Conservation (phyloP, 2,113 vertebrate genomes). For the Rhinopithecus roxellana region DNA sequence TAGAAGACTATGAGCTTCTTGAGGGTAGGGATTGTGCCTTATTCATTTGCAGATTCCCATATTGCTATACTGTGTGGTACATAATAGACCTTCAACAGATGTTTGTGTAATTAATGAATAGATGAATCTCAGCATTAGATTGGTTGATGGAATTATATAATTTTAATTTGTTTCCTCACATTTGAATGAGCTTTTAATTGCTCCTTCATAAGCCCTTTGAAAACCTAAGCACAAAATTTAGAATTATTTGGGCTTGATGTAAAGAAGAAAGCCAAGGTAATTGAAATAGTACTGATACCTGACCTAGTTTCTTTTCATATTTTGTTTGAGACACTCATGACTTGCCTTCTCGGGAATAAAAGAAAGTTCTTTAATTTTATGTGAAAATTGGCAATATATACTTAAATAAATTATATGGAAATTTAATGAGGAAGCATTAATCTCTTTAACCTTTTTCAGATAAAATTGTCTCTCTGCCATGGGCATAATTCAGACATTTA, state of each 20-base stretch:
- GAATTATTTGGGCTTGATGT: constrained; percentile 19
- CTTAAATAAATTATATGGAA: constrained; percentile 23
- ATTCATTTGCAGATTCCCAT: background rate
- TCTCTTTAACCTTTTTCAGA: constrained; percentile 21
- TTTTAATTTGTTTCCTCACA: background rate
- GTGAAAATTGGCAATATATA: constrained; percentile 19
- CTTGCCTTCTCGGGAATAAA: background rate
- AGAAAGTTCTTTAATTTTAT: constrained; percentile 6
- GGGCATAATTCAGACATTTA: background rate
- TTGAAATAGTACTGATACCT: background rate
- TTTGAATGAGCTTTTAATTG: constrained; percentile 3
- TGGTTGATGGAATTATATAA: background rate
- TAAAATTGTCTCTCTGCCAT: background rate
- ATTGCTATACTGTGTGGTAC: background rate
- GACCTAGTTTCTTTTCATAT: background rate
- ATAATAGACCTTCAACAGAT: background rate
- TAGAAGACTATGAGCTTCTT: background rate
- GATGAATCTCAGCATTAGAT: background rate
- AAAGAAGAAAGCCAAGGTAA: constrained; percentile 25
- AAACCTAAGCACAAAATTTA: background rate
- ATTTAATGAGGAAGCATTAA: background rate
- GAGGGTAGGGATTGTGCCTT: background rate
- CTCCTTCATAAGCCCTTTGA: background rate
- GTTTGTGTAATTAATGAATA: background rate
- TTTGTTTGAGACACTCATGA: background rate